Evolutionary conservation across 2,113 vertebrate species (phyloP).

Genomic region (Eleginops maclovinus): DNA sequence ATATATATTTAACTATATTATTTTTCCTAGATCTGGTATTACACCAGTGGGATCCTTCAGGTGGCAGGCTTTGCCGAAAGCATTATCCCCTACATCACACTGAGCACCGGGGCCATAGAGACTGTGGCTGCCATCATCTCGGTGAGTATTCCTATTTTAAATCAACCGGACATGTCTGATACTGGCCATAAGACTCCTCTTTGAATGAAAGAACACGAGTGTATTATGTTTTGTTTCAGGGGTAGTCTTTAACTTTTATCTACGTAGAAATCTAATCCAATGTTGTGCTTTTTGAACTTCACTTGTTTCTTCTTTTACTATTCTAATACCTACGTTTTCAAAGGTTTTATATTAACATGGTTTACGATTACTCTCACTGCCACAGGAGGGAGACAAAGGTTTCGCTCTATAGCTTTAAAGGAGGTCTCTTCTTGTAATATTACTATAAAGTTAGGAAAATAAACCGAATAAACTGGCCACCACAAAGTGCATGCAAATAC

Average conservation of each 20-base stretch:
- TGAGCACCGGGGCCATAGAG: slow-evolving; percentile 91
- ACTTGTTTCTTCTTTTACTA: too few relatives aligned
- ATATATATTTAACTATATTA: background rate
- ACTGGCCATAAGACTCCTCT: background rate
- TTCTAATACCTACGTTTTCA: background rate
- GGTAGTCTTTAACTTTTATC: background rate
- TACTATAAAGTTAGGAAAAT: too few relatives aligned
- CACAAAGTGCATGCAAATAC: background rate
- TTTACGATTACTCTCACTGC: too few relatives aligned
- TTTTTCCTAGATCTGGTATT: slow-evolving; percentile 93
- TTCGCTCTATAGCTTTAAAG: background rate
- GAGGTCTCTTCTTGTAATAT: background rate
- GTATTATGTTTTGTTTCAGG: background rate
- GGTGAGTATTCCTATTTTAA: slow-evolving; percentile 83
- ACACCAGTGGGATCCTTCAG: slow-evolving; percentile 91
- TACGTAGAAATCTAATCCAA: background rate
- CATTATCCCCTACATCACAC: slow-evolving; percentile 90
- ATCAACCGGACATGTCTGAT: background rate
- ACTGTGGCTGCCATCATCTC: slow-evolving; percentile 90
- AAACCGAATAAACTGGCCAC: background rate
- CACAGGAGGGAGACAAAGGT: too few relatives aligned
- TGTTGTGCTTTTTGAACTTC: too few relatives aligned
- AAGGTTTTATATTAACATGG: background rate
- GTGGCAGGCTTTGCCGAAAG: slow-evolving; percentile 85
- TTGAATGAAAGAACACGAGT: background rate